Percentiles rank a stretch among this genome's conserved stretches.
These are phyloP conservation scores for Yponomeuta cagnagella DNA, from an alignment of 2,888 invertebrate genomes.

Conservation along the genomic window DNA sequence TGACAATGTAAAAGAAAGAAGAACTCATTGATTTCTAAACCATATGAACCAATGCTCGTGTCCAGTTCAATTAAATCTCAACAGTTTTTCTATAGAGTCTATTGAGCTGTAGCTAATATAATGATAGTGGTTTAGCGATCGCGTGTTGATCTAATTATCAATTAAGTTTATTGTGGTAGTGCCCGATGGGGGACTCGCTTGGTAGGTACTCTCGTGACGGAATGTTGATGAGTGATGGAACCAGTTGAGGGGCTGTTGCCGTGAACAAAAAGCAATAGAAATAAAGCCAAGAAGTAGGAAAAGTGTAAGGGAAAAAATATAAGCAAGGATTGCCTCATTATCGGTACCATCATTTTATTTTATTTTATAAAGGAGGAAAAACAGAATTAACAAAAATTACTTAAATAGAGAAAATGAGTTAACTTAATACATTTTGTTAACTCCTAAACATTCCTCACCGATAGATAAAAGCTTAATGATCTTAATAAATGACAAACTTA, in stretches of 20 bases:
- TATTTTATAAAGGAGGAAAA: no score
- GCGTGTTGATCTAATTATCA: slow-evolving; percentile 14
- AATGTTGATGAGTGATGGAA: slow-evolving; percentile 22
- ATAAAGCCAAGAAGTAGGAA: not conserved
- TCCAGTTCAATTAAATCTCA: slow-evolving; percentile 2
- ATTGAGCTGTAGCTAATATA: slow-evolving; percentile 4
- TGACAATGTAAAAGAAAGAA: slow-evolving; percentile 1
- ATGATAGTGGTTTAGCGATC: slow-evolving; percentile 14
- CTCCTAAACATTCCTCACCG: no score
- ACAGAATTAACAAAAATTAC: no score
- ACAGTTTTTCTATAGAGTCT: slow-evolving; percentile 8
- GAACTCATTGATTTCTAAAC: slow-evolving; percentile 5
- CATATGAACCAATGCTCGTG: not conserved
- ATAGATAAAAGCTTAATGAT: no score
- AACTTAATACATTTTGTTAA: no score
- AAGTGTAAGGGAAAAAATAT: no score
- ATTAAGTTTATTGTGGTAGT: slow-evolving; percentile 11
- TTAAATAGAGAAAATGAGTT: no score
- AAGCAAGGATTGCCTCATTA: no score
- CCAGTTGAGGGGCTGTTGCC: slow-evolving; percentile 5
- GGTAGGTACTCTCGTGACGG: slow-evolving; percentile 18
- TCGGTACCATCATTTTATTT: no score
- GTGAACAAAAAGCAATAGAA: not conserved
- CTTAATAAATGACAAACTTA: no score
- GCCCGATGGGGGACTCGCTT: slow-evolving; percentile 10